Percentiles rank a stretch among this genome's conserved stretches.
phyloP scores from a whole-genome alignment of 2,113 vertebrate species.

The Nanorana parkeri region DNA sequence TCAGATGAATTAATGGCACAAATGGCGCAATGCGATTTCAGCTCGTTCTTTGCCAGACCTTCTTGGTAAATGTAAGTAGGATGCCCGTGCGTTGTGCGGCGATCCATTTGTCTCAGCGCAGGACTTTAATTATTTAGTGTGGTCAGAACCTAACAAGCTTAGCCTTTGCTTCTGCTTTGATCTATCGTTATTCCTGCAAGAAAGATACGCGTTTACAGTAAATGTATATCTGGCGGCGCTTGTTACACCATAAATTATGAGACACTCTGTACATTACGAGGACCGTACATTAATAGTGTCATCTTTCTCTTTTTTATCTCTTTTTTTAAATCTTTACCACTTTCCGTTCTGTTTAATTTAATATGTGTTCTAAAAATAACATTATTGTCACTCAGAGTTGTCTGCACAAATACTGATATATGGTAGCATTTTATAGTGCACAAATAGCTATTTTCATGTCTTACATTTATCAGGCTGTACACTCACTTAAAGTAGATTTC shows the following conservation, averaged over 20 bases:
- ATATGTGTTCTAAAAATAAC: no score
- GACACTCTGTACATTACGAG: neutral
- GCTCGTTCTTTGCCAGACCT: neutral
- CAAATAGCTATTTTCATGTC: no score
- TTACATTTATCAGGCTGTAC: no score
- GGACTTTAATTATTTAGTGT: conserved; percentile 32
- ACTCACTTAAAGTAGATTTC: no score
- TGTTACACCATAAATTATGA: conserved; percentile 9
- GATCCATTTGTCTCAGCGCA: neutral
- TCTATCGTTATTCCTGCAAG: conserved; percentile 5
- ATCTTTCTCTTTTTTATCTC: neutral
- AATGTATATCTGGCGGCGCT: neutral
- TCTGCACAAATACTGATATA: no score
- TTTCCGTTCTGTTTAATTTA: no score
- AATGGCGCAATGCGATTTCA: no score
- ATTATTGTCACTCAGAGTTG: no score
- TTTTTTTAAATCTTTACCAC: no score
- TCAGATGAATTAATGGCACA: no score
- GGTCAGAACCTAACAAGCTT: conserved; percentile 3
- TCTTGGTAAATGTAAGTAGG: neutral
- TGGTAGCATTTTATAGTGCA: no score
- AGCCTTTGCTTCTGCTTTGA: conserved; percentile 19
- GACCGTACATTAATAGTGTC: neutral
- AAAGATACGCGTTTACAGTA: conserved; percentile 16
- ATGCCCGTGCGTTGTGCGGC: neutral